phyloP scores from a whole-genome alignment of 2,113 vertebrate species.

The Myotis davidii region DNA sequence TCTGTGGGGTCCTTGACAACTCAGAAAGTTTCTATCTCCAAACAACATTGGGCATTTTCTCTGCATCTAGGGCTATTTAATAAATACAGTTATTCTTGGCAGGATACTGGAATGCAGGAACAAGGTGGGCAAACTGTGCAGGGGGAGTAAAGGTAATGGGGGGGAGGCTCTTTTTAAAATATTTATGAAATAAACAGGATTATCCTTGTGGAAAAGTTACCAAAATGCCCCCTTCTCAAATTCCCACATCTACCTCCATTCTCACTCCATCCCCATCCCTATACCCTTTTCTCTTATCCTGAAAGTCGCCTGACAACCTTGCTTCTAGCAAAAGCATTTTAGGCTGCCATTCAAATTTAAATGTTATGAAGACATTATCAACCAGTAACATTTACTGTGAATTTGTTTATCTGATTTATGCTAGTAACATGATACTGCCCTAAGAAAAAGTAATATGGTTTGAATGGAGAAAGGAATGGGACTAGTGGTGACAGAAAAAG shows the following conservation, averaged over 20 bases:
- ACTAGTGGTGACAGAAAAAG: not conserved
- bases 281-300: not conserved
- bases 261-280: not conserved
- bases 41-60: constrained; percentile 56
- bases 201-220: constrained; percentile 31
- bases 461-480: not conserved
- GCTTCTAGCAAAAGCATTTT: not conserved
- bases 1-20: constrained; percentile 64
- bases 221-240: constrained; percentile 40
- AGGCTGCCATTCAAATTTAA: constrained; percentile 10
- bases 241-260: not conserved
- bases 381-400: not conserved
- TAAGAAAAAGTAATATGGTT: not conserved
- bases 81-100: constrained; percentile 50
- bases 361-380: not conserved
- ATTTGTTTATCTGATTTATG: constrained; percentile 11
- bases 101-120: not conserved
- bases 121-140: constrained; percentile 14
- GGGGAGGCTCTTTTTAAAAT: not conserved
- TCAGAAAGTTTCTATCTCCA: constrained; percentile 62
- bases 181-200: constrained; percentile 43
- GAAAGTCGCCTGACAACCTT: not conserved
- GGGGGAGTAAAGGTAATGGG: not conserved
- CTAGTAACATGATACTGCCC: not conserved
- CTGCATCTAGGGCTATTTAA: constrained; percentile 29